Percentiles rank a stretch among this genome's conserved stretches.
Evolutionary conservation across 2,888 invertebrate genomes (phyloP).

Genomic region (Caenorhabditis sp.): DNA sequence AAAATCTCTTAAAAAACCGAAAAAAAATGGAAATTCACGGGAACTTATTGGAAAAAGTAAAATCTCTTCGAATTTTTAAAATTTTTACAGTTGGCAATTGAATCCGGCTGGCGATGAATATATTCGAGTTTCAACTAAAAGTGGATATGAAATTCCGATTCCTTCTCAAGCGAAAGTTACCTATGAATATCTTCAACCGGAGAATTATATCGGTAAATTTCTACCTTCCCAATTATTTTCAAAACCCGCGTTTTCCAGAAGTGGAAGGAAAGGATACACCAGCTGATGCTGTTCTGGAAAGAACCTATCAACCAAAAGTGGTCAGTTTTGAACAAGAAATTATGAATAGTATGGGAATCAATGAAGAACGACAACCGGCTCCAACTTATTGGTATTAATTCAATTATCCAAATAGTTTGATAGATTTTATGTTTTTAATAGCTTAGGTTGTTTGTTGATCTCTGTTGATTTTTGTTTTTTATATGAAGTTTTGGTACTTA

Average conservation of each 20-base stretch:
- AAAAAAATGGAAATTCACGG: too few species aligned
- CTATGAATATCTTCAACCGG: conserved; percentile 63
- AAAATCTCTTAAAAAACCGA: too few species aligned
- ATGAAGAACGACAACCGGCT: conserved; percentile 33
- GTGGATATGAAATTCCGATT: conserved; percentile 67
- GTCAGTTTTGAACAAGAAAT: conserved; percentile 67
- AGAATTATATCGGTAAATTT: conserved; percentile 61
- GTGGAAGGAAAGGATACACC: conserved; percentile 65
- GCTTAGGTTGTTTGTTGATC: conserved; percentile 16
- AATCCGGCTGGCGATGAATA: conserved; percentile 53
- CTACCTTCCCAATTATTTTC: neutral
- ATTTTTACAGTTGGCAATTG: conserved; percentile 58
- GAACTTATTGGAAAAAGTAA: too few species aligned
- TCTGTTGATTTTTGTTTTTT: conserved; percentile 11
- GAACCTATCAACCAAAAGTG: conserved; percentile 64
- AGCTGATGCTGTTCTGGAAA: conserved; percentile 55
- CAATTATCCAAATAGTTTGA: too few species aligned
- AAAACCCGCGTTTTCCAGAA: conserved; percentile 45
- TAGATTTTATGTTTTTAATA: conserved; percentile 9
- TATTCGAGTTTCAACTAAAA: conserved; percentile 58
- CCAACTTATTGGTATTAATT: conserved; percentile 55
- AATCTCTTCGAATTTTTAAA: too few species aligned
- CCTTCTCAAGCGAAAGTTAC: conserved; percentile 64
- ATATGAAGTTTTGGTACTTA: neutral
- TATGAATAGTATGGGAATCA: conserved; percentile 57